These are phyloP conservation scores for Lamellibrachia luymesi DNA, from an alignment of 1,140 invertebrate species.

Conservation along the genomic window DNA sequence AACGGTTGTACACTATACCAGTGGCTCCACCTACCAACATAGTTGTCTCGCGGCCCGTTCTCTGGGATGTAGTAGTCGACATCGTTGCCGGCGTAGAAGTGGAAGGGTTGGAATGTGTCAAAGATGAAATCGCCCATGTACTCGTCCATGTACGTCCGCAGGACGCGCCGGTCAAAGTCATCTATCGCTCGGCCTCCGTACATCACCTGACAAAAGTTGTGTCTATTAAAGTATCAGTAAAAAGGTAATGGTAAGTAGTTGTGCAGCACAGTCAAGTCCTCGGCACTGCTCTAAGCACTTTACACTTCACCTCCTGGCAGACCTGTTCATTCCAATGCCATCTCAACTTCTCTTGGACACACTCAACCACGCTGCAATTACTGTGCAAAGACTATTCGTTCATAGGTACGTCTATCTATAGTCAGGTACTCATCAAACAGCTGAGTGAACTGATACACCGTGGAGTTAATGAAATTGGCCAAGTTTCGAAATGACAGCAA, in stretches of 20 bases:
- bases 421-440: too few relatives aligned
- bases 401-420: too few relatives aligned
- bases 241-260: background rate
- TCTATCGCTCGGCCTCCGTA: constrained; percentile 90
- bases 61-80: constrained; percentile 79
- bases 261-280: too few relatives aligned
- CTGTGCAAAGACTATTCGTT: too few relatives aligned
- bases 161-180: constrained; percentile 80
- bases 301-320: too few relatives aligned
- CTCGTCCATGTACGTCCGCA: constrained; percentile 85
- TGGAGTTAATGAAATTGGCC: too few relatives aligned
- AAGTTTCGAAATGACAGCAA: background rate
- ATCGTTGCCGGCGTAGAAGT: constrained; percentile 75
- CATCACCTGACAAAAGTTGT: constrained; percentile 63
- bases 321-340: too few relatives aligned
- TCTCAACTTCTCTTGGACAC: too few relatives aligned
- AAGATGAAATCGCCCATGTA: constrained; percentile 92
- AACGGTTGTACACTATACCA: background rate
- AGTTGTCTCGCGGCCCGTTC: constrained; percentile 32
- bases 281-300: too few relatives aligned
- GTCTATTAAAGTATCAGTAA: background rate
- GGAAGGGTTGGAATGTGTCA: constrained; percentile 83
- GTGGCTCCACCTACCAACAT: constrained; percentile 15
- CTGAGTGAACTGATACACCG: too few relatives aligned
- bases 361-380: too few relatives aligned